phyloP scores from a whole-genome alignment of 2,113 vertebrate species.

The Haliaeetus leucogaster region DNA sequence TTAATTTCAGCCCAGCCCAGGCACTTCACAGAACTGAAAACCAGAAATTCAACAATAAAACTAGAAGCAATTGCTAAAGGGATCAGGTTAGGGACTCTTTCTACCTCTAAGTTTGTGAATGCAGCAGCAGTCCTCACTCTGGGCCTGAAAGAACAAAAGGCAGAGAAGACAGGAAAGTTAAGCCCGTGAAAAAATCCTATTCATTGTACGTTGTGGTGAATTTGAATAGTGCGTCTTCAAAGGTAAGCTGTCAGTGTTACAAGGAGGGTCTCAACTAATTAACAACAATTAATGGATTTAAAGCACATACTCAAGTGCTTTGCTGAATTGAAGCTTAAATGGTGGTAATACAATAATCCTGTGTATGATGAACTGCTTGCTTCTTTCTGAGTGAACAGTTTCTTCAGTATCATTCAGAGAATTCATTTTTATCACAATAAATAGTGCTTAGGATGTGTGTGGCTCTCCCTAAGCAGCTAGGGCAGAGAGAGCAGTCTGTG shows the following conservation, averaged over 20 bases:
- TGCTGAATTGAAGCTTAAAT: not conserved
- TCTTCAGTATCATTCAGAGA: not conserved
- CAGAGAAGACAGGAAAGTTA: not conserved
- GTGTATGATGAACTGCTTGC: not conserved
- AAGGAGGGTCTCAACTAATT: not conserved
- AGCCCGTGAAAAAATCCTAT: not conserved
- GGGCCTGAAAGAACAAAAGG: not conserved
- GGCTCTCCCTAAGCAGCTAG: not conserved
- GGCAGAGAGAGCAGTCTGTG: not conserved
- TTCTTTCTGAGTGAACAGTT: not conserved
- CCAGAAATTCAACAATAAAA: not conserved
- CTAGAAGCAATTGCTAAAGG: not conserved
- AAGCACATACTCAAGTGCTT: not conserved
- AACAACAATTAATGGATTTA: not conserved
- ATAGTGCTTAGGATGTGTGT: not conserved
- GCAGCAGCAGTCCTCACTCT: not conserved
- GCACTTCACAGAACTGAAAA: not conserved
- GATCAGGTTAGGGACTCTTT: not conserved
- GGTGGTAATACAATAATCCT: not conserved
- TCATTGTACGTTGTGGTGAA: not conserved
- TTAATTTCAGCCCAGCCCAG: constrained; percentile 36
- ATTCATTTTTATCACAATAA: not conserved
- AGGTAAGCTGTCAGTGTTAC: not conserved
- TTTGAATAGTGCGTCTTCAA: not conserved
- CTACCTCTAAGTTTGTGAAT: not conserved